Percentiles rank a stretch among this genome's conserved stretches.
These are phyloP conservation scores for human (Homo sapiens) DNA, from an alignment of 2,113 vertebrate genomes.

Conservation along the genomic window GRCh38 chr12:81678501-81679000, in stretches of 20 bases:
- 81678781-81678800: neutral
- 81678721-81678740: neutral
- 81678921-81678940: neutral
- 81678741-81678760: neutral
- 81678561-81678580: neutral
- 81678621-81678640: neutral
- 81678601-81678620: neutral
- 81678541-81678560: neutral
- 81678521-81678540: neutral
- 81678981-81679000: neutral
- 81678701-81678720: neutral
- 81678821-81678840: neutral
- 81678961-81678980: neutral
- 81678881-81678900: neutral
- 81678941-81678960: neutral
- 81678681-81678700: neutral
- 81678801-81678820: neutral
- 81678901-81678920: neutral
- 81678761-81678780: neutral
- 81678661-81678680: neutral
- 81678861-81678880: neutral
- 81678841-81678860: neutral
- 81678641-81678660: neutral
- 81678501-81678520: neutral
- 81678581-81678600: neutral